Base-by-base conservation (phyloP, 1,140 invertebrate species). In the Drosophila ambigua region DNA sequence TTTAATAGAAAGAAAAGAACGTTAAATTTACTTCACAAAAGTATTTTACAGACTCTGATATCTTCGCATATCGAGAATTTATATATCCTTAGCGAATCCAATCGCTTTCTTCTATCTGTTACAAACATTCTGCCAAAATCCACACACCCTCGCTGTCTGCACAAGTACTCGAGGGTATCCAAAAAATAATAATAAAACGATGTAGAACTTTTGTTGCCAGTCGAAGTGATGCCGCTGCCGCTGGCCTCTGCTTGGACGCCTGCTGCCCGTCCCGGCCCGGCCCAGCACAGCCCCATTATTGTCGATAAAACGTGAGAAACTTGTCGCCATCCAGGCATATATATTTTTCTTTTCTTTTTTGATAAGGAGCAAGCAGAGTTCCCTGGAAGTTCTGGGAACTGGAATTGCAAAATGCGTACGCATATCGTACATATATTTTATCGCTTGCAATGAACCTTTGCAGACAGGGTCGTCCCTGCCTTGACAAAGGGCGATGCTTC, bases 281-380 rank as follows among this genome's bases (percentile, higher is more conserved):
- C 8, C 31, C 8, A 0, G 31, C 58, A 46, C 73, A 61, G 48
- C 49, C 65, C 53, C 48, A 64, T 41, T 62, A 69, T 58, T 60
- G 54, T 61, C 71, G 79, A 59, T 71, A 69, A 76, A 80, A 76
- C 81, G 81, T 85, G 81, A 87, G 81, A 85, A 85, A 82, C 78
- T 77, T 66, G 77, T 77, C 69, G 62, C 58, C 65, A 63, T 28
- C 28, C 66, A 61, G 49, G 63, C 63, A 11, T 24, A 2, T 24
- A 2, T 28, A 2, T 28, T 28, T 28, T 7, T 6, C 7, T 7
- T 28, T 7, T 28, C 7, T 28, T 28, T 39, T 39, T 4, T 85
- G 82, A 85, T 85, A 85, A 83, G 80, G 61, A 78, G 54, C 23
- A 13, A 24, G 52, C 31, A 53, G 51, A 43, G 50, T 48, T 66